A percentile compares a stretch with the other conserved stretches of the same genome.
These are phyloP conservation scores for Bombycilla garrulus DNA, from an alignment of 2,113 vertebrate species.

Conservation along the genomic window DNA sequence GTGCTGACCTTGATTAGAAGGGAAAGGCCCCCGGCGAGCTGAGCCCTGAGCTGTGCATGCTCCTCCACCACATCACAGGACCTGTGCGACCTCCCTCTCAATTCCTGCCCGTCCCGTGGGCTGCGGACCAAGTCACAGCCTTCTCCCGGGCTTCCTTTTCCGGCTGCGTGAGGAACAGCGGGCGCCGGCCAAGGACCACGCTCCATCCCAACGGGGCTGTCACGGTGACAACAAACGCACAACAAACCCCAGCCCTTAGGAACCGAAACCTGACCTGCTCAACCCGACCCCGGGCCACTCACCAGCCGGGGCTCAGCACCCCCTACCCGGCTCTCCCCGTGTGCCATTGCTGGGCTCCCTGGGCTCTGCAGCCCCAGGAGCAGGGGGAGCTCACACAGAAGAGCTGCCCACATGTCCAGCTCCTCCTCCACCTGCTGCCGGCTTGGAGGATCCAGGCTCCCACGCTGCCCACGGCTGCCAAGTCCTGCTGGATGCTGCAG, in stretches of 20 bases:
- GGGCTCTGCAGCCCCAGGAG: background rate
- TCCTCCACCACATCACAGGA: background rate
- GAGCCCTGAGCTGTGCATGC: background rate
- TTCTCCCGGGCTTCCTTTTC: slow-evolving; percentile 31
- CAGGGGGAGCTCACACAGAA: background rate
- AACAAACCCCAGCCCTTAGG: slow-evolving; percentile 42
- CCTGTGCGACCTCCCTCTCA: background rate
- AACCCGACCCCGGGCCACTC: background rate
- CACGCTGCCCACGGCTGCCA: background rate
- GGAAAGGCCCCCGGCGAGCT: background rate
- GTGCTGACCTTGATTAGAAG: background rate
- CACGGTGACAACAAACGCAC: slow-evolving; percentile 36
- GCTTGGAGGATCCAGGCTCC: background rate
- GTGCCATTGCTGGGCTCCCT: background rate
- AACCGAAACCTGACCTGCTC: slow-evolving; percentile 26
- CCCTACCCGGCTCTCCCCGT: accelerated
- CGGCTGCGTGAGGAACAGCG: background rate
- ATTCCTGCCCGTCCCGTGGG: background rate
- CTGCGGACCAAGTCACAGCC: background rate
- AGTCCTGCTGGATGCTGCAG: background rate
- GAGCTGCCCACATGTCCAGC: background rate
- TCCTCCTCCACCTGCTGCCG: background rate
- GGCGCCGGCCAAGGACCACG: background rate
- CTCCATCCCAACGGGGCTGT: background rate
- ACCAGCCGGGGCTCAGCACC: background rate